These are phyloP conservation scores for Sylvilagus bachmani DNA, from an alignment of 2,113 vertebrate genomes.

Conservation along the genomic window DNA sequence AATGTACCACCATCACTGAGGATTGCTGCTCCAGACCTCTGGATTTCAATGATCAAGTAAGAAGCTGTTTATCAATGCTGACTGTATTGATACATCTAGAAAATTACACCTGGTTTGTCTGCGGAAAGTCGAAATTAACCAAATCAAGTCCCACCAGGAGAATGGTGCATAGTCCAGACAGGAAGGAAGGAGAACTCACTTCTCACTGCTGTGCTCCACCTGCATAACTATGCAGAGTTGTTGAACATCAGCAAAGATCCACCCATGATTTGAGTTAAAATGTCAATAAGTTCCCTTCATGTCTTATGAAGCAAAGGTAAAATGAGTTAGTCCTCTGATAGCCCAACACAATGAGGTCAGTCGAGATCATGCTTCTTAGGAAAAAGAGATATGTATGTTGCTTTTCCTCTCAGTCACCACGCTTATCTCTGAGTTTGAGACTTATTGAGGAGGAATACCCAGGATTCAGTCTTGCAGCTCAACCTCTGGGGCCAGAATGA, in stretches of 20 bases:
- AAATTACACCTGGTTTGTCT: no score
- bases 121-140: not conserved
- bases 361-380: not conserved
- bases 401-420: rapidly evolving
- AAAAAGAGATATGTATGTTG: not conserved
- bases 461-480: no score
- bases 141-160: not conserved
- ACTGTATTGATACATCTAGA: not conserved
- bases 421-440: not conserved
- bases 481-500: rapidly evolving
- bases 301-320: not conserved
- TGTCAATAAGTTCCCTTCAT: not conserved
- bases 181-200: not conserved
- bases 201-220: not conserved
- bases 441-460: rapidly evolving
- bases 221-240: not conserved
- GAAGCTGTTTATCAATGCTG: not conserved
- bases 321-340: not conserved
- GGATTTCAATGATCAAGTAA: not conserved
- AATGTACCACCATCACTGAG: rapidly evolving
- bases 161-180: rapidly evolving
- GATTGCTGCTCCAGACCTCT: not conserved
- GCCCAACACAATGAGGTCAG: rapidly evolving
- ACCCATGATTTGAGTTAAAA: not conserved
- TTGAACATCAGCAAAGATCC: not conserved